Base-by-base conservation (phyloP, 2,888 invertebrate species). In the Exephanes ischioxanthus region DNA sequence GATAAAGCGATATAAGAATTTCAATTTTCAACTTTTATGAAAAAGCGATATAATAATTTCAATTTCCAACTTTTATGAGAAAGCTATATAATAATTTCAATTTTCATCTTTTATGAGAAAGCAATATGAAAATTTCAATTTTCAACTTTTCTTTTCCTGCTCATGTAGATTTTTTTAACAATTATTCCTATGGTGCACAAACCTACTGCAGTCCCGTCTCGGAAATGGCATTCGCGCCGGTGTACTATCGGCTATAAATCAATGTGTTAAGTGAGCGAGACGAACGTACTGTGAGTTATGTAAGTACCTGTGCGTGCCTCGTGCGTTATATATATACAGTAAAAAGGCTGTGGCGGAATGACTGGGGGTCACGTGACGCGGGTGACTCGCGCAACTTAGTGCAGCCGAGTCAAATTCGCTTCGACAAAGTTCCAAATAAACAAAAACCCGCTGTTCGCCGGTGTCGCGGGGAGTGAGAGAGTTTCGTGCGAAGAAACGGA, bases 401-500 rank as follows among this genome's bases (percentile, higher is more conserved):
- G 30, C 22, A 26, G 16, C 61, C 16, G 14, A 61, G 61, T 61
- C 14, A 26, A 33, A 14, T 26, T 68, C 70, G 30, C 51, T 51
- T 51, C 3, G 30, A 70, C 70, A 48, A 37, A 16, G 30, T 58
- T 58, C 41, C 16, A 33, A 55, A 77, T 48, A 70, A 75, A 37
- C 33, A 61, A 58, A 55, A 22, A 68, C 4, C 58, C 58, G 22
- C 63, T 26, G 9, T n/a, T 5, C 26, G 22, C 22, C 61, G 61
- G 16, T 33, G 45, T 55, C 61, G 41, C 19, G 66, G 11, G 55
- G 9, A 55, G 58, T 72, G 41, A 48, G 72, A 58, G 58, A 41
- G 41, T 82, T 82, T 70, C 67, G 85, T 66, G 77, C 70, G 75
- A 77, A 73, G 70, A 55, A 55, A 81, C 86, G 68, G 72, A 86